A percentile compares a stretch with the other conserved stretches of the same genome.
These are phyloP conservation scores for Actenoides hombroni DNA, from an alignment of 2,113 vertebrate species.

Conservation along the genomic window DNA sequence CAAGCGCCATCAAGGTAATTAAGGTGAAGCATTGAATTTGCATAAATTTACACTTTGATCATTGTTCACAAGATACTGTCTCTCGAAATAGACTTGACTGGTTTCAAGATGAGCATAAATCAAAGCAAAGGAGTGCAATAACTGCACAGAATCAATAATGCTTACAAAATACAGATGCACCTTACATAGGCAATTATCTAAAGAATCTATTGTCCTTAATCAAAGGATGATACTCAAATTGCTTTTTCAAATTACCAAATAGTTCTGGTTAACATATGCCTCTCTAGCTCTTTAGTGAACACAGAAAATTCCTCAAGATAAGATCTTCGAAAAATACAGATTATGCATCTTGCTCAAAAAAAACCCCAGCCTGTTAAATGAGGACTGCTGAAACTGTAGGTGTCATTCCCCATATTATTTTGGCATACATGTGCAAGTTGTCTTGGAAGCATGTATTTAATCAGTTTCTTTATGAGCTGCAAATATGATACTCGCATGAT, in stretches of 20 bases:
- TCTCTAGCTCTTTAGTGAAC: background rate
- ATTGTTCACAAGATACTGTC: constrained; percentile 65
- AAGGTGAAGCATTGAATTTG: constrained; percentile 73
- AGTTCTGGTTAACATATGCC: background rate
- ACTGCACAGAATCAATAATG: constrained; percentile 50
- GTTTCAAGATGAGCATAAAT: constrained; percentile 62
- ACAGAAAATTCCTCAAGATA: background rate
- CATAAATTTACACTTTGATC: constrained; percentile 78
- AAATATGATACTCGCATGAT: background rate
- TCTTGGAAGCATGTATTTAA: background rate
- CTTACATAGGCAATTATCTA: constrained; percentile 50
- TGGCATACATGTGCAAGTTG: background rate
- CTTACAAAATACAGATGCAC: constrained; percentile 52
- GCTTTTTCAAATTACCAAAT: constrained; percentile 11
- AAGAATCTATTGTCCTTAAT: constrained; percentile 53
- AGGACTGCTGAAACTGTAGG: background rate
- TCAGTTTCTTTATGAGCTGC: background rate
- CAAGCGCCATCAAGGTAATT: constrained; percentile 72
- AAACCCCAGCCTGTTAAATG: background rate
- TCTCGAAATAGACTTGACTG: constrained; percentile 68
- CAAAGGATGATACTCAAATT: constrained; percentile 48
- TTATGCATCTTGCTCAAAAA: background rate
- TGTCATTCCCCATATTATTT: background rate
- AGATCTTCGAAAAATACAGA: background rate
- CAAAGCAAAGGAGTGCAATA: constrained; percentile 52